Percentiles rank a stretch among this genome's conserved stretches.
Conservation (phyloP, 2,797 vertebrate genomes). For the Artibeus jamaicensis region DNA sequence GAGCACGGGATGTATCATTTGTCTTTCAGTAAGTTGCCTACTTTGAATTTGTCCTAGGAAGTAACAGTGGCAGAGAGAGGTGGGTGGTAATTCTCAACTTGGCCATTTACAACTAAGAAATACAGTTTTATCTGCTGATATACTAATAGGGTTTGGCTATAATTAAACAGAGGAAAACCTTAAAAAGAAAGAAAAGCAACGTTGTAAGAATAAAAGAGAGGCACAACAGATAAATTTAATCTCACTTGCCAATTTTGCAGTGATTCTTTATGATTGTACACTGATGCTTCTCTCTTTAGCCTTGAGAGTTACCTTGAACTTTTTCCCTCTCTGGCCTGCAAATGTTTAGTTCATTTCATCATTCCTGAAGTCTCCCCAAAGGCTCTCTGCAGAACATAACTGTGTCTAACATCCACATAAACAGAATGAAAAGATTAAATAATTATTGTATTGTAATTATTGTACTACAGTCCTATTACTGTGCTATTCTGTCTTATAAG, state of each 20-base stretch:
- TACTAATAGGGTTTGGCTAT: background rate
- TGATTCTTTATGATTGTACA: slow-evolving; percentile 4
- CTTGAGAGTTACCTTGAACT: background rate
- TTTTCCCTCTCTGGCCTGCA: slow-evolving; percentile 9
- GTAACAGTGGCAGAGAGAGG: background rate
- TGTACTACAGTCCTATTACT: background rate
- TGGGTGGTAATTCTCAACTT: background rate
- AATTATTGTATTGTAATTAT: background rate
- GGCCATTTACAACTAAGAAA: background rate
- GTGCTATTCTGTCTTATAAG: background rate
- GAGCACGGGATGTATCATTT: background rate
- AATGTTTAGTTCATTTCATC: background rate
- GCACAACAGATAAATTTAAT: background rate
- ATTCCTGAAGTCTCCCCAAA: slow-evolving; percentile 22
- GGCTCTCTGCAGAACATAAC: background rate
- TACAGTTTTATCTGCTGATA: background rate
- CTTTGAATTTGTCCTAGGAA: background rate
- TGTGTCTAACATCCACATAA: background rate
- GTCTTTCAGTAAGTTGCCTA: background rate
- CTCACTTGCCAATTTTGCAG: background rate
- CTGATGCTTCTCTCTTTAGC: slow-evolving; percentile 1
- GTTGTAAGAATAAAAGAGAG: background rate
- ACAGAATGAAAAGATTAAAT: slow-evolving; percentile 33
- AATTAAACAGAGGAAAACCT: slow-evolving; percentile 10
- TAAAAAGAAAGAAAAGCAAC: background rate